Percentiles rank a stretch among this genome's conserved stretches.
Evolutionary conservation across 2,113 vertebrate species (phyloP).

Genomic region (Lipophrys pholis): DNA sequence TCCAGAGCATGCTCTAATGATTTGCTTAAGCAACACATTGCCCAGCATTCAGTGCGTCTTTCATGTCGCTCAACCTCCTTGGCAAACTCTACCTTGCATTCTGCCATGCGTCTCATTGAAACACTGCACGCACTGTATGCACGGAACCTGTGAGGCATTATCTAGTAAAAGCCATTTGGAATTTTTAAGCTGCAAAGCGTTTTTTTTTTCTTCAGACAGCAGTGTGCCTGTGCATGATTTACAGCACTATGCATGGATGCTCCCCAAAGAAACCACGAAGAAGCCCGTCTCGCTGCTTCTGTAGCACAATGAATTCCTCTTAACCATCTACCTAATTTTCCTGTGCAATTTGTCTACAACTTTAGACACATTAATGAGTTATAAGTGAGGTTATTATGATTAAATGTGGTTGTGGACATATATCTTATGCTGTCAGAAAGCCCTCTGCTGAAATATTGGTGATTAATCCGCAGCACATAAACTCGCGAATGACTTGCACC

Average conservation of each 20-base stretch:
- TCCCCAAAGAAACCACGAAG: slow-evolving; percentile 25
- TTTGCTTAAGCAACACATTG: slow-evolving; percentile 50
- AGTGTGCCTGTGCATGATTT: slow-evolving; percentile 39
- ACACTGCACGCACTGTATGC: slow-evolving; percentile 26
- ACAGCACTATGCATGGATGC: slow-evolving; percentile 34
- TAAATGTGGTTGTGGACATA: slow-evolving; percentile 30
- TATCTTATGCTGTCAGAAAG: slow-evolving; percentile 11
- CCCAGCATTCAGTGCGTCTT: slow-evolving; percentile 40
- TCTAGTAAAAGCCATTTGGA: slow-evolving; percentile 31
- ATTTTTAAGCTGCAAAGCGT: slow-evolving; percentile 32
- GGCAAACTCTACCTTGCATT: slow-evolving; percentile 36
- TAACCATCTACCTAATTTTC: slow-evolving; percentile 28
- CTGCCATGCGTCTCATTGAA: slow-evolving; percentile 23
- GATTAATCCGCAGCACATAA: slow-evolving; percentile 18
- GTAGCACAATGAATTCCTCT: slow-evolving; percentile 34
- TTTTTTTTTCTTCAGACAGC: slow-evolving; percentile 33
- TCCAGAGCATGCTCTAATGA: slow-evolving; percentile 62
- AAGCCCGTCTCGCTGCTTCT: slow-evolving; percentile 12
- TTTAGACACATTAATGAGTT: slow-evolving; percentile 48
- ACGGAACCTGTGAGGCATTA: slow-evolving; percentile 37
- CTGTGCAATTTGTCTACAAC: slow-evolving; percentile 18
- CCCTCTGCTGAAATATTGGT: slow-evolving; percentile 16
- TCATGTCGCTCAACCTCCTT: slow-evolving; percentile 45
- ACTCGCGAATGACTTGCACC: not conserved
- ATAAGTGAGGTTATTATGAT: slow-evolving; percentile 36